Evolutionary conservation across 2,797 vertebrate genomes (phyloP).

Genomic region (Chromis chromis): DNA sequence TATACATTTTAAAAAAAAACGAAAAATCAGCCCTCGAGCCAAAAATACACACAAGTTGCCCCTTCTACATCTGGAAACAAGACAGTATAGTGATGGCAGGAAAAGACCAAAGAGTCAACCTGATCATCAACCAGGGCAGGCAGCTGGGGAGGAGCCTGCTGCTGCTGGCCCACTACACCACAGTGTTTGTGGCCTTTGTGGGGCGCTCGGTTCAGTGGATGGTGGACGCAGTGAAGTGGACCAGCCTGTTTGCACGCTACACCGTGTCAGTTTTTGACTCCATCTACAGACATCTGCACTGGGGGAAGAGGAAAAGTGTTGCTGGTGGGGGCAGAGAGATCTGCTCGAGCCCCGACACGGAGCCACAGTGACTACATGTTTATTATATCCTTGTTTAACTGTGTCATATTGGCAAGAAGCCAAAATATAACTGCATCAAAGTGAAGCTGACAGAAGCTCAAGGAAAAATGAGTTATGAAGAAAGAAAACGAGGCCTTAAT

Average conservation of each 20-base stretch:
- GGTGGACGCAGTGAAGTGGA: slow-evolving; percentile 79
- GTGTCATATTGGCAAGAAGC: slow-evolving; percentile 6
- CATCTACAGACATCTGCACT: slow-evolving; percentile 73
- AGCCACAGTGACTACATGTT: slow-evolving; percentile 54
- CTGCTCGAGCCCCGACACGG: slow-evolving; percentile 45
- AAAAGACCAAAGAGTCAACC: slow-evolving; percentile 73
- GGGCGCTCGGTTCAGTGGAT: slow-evolving; percentile 76
- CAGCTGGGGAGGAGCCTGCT: slow-evolving; percentile 81
- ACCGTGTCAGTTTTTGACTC: slow-evolving; percentile 77
- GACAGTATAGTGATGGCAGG: slow-evolving; percentile 53
- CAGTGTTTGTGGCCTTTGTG: slow-evolving; percentile 74
- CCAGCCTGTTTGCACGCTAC: slow-evolving; percentile 69
- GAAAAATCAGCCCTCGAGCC: slow-evolving; percentile 38
- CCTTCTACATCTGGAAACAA: neutral
- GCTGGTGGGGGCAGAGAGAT: slow-evolving; percentile 36
- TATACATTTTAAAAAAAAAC: slow-evolving; percentile 26
- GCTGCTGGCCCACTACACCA: slow-evolving; percentile 78
- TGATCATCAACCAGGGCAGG: slow-evolving; percentile 76
- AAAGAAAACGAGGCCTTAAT: slow-evolving; percentile 62
- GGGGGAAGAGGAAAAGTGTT: slow-evolving; percentile 59
- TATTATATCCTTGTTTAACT: neutral
- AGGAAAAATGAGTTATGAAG: slow-evolving; percentile 13
- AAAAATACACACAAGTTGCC: neutral
- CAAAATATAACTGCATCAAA: neutral
- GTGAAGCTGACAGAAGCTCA: neutral